Base-by-base conservation (phyloP, 2,113 vertebrate genomes). In the Deroptyus accipitrinus region DNA sequence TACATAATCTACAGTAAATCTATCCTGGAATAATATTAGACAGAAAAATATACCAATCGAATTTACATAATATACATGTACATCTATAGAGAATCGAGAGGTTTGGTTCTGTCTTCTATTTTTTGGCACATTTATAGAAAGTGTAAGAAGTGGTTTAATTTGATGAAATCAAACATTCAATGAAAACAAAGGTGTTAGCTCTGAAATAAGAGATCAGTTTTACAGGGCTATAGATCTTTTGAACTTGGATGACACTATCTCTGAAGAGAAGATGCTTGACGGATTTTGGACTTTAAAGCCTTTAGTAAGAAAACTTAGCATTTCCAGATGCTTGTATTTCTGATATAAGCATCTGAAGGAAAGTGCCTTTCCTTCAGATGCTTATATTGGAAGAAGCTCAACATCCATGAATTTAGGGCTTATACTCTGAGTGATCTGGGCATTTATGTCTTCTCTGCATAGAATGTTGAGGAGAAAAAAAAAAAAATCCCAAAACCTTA, bases 191-290 rank as follows among this genome's bases (percentile, higher is more conserved):
- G 83, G 51, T 64, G 1, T 94, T 97, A 97, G 97, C 94, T 95
- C 93, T 97, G 97, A 97, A 98, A 97, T 94, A 97, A 98, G 96
- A 97, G 96, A 97, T 96, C 96, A 95, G 95, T 97, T 97, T 98
- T 97, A 91, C 95, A 95, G 86, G 92, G 95, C 96, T 98, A 23
- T 91, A 94, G 93, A 96, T 97, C 88, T 97, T 98, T 98, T 98
- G 98, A 98, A 98, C 97, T 98, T 94, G 91, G 96, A 97, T 97
- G 97, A 97, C 97, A 97, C 97, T 97, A 97, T 98, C 98, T 98
- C 98, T 95, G 96, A 98, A 97, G 98, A 98, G 96, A 97, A 97
- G 95, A 98, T 95, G 94, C 97, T 98, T 98, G 97, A 98, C 97
- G 97, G 97, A 92, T 97, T 98, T 97, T 97, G 96, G 88, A 97